Base-by-base conservation (phyloP, 2,888 invertebrate species). In the Aplocera efformata region DNA sequence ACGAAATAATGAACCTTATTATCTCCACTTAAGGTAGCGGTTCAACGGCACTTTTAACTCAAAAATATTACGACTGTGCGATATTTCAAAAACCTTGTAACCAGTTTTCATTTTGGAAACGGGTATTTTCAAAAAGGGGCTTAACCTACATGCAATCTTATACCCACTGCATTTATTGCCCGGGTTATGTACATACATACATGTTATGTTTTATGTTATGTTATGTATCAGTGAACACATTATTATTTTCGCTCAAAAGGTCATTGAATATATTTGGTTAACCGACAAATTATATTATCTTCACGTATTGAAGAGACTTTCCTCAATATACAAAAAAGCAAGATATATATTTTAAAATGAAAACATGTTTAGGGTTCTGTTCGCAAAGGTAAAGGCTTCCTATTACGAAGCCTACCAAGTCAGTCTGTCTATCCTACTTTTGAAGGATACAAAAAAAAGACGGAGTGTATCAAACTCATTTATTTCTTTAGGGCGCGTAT, bases 61-160 rank as follows among this genome's bases (percentile, higher is more conserved):
- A 37, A 35, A 28, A 33, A 29, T 36, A 17, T 31, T 13, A 23
- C 6, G 10, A 26, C 21, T 29, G 29, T 23, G 29, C 8, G 10
- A 7, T 33, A 25, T 38, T 29, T 23, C 32, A 37, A 32, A 32
- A 32, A 41, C 21, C 10, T 41, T 23, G 34, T 34, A 30, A 48
- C 48, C 41, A 28, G 44, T 40, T 34, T 31, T 23, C 33, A 5
- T 41, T 44, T 48, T 11, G 6, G 8, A 29, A 17, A n/a, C 23
- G 21, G 42, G n/a, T 35, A 2, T 17, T 42, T 36, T 32, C 7
- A 39, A 43, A 34, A 44, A 43, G 25, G 24, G 42, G 7, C 28
- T 24, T 32, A 36, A 42, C 36, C 32, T 42, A 42, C 35, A 32
- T 42, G 28, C 11, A 6, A 37, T 1, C 5, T 26, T 17, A 17